phyloP scores from a whole-genome alignment of 2,797 vertebrate species.

The Pteropus rufus region DNA sequence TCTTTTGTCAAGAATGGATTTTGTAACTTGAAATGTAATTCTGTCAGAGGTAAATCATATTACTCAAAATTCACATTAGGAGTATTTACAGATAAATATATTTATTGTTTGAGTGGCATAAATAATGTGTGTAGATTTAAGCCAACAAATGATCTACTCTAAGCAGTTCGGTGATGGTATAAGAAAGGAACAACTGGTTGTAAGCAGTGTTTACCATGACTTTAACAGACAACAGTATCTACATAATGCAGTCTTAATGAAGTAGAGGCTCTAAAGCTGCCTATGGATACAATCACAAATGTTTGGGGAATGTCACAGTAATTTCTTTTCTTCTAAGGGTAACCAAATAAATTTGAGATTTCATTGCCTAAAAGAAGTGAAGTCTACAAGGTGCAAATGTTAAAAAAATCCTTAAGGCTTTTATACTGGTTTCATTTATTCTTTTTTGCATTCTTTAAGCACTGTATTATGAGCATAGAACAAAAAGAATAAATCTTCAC shows the following conservation, averaged over 20 bases:
- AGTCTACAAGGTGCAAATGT: neutral
- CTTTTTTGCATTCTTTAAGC: neutral
- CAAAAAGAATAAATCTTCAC: conserved; percentile 21
- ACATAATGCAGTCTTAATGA: conserved; percentile 75
- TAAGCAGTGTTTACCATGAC: conserved; percentile 72
- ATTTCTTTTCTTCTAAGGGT: conserved; percentile 74
- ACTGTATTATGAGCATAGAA: neutral
- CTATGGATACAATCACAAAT: conserved; percentile 74
- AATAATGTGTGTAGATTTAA: conserved; percentile 49
- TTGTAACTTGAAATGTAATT: neutral
- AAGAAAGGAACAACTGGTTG: conserved; percentile 75
- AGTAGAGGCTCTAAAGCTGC: conserved; percentile 59
- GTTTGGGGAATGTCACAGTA: conserved; percentile 68
- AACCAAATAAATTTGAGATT: conserved; percentile 63
- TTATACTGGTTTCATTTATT: conserved; percentile 25
- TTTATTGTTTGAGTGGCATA: conserved; percentile 48
- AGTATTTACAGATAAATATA: conserved; percentile 46
- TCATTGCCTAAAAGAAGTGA: neutral
- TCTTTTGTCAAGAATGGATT: neutral
- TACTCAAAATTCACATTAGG: conserved; percentile 11
- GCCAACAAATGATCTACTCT: conserved; percentile 53
- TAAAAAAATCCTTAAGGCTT: conserved; percentile 21
- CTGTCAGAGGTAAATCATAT: neutral
- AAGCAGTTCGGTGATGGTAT: conserved; percentile 44
- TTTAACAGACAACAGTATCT: conserved; percentile 72